Evolutionary conservation across 2,888 invertebrate genomes (phyloP).

Genomic region (Apotomis betuletana): DNA sequence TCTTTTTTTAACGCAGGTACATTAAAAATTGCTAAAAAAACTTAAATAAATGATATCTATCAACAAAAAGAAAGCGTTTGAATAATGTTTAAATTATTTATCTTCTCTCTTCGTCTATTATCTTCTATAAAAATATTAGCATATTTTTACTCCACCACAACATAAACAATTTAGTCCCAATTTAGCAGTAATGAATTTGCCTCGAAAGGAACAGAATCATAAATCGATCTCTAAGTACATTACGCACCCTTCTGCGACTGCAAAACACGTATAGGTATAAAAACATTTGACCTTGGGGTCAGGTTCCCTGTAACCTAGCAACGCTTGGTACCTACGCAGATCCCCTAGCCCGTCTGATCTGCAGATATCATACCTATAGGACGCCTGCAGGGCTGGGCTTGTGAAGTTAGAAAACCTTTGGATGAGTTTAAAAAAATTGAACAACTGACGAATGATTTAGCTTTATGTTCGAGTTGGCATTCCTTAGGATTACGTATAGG

Average conservation of each 20-base stretch:
- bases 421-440: constrained; percentile 40
- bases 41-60: no score
- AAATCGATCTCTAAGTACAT: constrained; percentile 59
- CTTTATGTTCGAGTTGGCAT: no score
- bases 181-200: constrained; percentile 47
- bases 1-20: no score
- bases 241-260: constrained; percentile 64
- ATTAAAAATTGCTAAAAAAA: no score
- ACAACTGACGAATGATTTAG: not conserved
- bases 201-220: constrained; percentile 55
- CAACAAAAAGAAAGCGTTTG: no score
- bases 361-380: constrained; percentile 76
- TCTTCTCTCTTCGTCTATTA: no score
- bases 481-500: no score
- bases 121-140: no score
- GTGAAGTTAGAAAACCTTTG: constrained; percentile 61
- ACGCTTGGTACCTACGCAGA: constrained; percentile 69
- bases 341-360: constrained; percentile 76
- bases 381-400: constrained; percentile 61
- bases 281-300: constrained; percentile 77
- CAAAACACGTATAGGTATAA: constrained; percentile 65
- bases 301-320: constrained; percentile 78
- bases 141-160: constrained; percentile 4
- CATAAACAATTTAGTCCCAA: constrained; percentile 34
- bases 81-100: no score